phyloP scores from a whole-genome alignment of 1,140 invertebrate species.

The Varroa destructor region DNA sequence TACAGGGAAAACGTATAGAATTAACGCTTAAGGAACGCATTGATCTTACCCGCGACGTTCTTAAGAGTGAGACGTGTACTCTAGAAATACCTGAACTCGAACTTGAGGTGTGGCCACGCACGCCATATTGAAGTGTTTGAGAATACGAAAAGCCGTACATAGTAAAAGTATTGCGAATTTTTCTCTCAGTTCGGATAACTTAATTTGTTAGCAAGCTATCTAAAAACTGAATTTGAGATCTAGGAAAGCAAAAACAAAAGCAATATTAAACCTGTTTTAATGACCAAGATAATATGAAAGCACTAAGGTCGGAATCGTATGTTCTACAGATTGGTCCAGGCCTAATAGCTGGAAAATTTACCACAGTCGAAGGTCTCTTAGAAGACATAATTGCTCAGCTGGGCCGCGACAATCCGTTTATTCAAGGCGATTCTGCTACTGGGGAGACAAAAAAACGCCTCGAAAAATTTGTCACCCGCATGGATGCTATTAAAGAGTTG shows the following conservation, averaged over 20 bases:
- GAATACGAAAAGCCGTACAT: too few relatives aligned
- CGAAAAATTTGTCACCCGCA: conserved; percentile 51
- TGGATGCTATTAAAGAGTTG: conserved; percentile 50
- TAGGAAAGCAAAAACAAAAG: too few relatives aligned
- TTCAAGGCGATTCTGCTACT: conserved; percentile 58
- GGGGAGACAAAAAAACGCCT: conserved; percentile 45
- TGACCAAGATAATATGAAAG: too few relatives aligned
- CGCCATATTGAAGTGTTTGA: too few relatives aligned
- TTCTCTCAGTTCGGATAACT: too few relatives aligned
- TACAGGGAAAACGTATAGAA: conserved; percentile 7
- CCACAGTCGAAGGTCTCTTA: conserved; percentile 72
- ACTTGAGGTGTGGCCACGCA: conserved; percentile 50
- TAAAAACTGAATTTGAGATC: too few relatives aligned
- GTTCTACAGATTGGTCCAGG: conserved; percentile 47
- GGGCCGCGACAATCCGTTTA: conserved; percentile 50
- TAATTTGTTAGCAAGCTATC: too few relatives aligned
- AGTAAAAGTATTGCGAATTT: too few relatives aligned
- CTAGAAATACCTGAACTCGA: conserved; percentile 80
- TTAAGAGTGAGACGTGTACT: conserved; percentile 73
- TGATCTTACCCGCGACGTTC: conserved; percentile 21
- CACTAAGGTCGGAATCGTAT: too few relatives aligned
- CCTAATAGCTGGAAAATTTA: conserved; percentile 81
- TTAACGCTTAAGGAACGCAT: not conserved
- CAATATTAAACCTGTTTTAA: too few relatives aligned
- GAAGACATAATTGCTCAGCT: conserved; percentile 52